Conservation (phyloP, 2,888 invertebrate genomes). For the Chaitophorus viminalis region DNA sequence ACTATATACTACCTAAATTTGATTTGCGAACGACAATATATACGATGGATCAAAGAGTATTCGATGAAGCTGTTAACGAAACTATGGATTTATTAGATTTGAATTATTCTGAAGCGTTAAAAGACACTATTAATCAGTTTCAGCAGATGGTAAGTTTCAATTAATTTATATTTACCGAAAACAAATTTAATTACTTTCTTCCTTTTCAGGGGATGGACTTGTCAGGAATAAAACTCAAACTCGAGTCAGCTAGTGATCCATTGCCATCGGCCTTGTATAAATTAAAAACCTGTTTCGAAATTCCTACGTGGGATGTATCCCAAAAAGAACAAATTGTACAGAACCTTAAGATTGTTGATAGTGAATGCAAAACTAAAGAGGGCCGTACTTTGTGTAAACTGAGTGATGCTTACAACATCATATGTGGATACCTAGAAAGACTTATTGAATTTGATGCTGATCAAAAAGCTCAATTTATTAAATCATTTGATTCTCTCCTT, state of each 20-base stretch:
- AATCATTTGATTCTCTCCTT: slow-evolving; percentile 39
- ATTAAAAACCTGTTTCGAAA: slow-evolving; percentile 5
- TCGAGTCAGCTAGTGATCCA: slow-evolving; percentile 26
- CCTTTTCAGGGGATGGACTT: slow-evolving; percentile 44
- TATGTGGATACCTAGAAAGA: slow-evolving; percentile 44
- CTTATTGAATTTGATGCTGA: slow-evolving; percentile 9
- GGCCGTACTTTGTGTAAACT: slow-evolving; percentile 32
- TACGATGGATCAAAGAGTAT: slow-evolving; percentile 42
- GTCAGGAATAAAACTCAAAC: slow-evolving; percentile 23
- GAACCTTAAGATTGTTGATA: neutral
- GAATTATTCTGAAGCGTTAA: slow-evolving; percentile 46
- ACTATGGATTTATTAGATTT: slow-evolving; percentile 54
- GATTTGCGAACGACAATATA: too few species aligned
- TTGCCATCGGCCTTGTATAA: slow-evolving; percentile 21
- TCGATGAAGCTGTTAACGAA: slow-evolving; percentile 40
- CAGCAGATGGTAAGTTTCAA: slow-evolving; percentile 31
- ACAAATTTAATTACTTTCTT: neutral
- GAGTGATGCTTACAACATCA: slow-evolving; percentile 37
- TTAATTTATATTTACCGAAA: neutral
- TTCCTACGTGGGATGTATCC: slow-evolving; percentile 9
- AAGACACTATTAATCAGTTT: slow-evolving; percentile 49
- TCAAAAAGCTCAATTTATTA: slow-evolving; percentile 43
- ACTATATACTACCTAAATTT: too few species aligned
- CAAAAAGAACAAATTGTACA: slow-evolving; percentile 15
- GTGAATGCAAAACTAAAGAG: slow-evolving; percentile 35